Conservation (phyloP, 2,888 invertebrate species). For the Cremastinae sp. region DNA sequence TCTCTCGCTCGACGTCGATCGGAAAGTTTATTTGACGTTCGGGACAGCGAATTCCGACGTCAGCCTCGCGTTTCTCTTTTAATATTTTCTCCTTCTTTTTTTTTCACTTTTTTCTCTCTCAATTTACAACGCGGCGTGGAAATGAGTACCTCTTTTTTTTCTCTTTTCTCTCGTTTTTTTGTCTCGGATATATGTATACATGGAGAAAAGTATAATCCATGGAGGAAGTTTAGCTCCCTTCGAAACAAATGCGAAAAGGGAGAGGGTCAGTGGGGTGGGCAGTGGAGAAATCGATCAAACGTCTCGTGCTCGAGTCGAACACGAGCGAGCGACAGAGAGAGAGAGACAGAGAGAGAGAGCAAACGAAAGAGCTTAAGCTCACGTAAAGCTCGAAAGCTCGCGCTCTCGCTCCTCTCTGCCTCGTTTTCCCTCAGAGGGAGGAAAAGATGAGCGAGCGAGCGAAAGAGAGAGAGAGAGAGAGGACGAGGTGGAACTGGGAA, state of each 20-base stretch:
- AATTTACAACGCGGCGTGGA: background rate
- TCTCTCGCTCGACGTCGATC: background rate
- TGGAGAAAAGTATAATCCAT: slow-evolving; percentile 45
- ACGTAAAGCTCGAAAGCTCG: slow-evolving; percentile 52
- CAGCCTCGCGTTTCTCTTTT: background rate
- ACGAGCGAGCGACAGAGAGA: too few relatives aligned
- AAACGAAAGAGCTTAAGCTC: slow-evolving; percentile 56
- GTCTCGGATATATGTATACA: slow-evolving; percentile 4
- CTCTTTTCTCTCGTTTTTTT: too few relatives aligned
- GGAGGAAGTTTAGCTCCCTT: slow-evolving; percentile 40
- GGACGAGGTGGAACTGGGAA: slow-evolving; percentile 36
- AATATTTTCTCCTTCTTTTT: slow-evolving; percentile 3
- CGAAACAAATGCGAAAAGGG: background rate
- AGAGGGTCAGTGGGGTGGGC: background rate
- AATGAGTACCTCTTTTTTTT: too few relatives aligned
- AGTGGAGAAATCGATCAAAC: slow-evolving; percentile 57
- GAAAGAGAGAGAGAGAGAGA: slow-evolving; percentile 20
- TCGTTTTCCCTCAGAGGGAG: slow-evolving; percentile 8
- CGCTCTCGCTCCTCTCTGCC: too few relatives aligned
- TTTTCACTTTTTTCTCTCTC: too few relatives aligned
- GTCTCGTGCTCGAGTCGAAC: slow-evolving; percentile 26
- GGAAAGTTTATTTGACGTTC: slow-evolving; percentile 16
- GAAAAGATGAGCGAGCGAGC: slow-evolving; percentile 9
- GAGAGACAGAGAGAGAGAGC: too few relatives aligned
- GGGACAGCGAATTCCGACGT: background rate